Evolutionary conservation across 2,888 invertebrate genomes (phyloP), one percentile per base, ranked within the genome.

Genomic region (Orthosia cruda): DNA sequence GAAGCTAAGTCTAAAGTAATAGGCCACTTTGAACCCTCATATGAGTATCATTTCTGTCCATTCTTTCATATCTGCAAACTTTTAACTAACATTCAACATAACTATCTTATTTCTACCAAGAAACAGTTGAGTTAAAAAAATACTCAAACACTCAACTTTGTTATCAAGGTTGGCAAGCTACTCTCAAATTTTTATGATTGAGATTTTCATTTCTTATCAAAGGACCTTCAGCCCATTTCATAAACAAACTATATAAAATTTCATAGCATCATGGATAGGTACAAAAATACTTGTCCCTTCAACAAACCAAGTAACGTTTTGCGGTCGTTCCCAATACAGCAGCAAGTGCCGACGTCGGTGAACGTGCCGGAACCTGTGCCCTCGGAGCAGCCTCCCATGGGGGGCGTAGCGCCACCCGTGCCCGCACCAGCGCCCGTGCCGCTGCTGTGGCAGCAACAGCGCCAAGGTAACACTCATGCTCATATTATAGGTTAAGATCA

Each of bases 371-470:
- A 85, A 64, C 71, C 83, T 3, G 83, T 78, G 40, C 70, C 75
- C 13, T 74, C 40, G 71, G 84, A 79, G 26, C 89, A 89, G 86
- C 70, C 85, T 73, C 84, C 84, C 68, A 72, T 88, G 83, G 81
- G 52, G 82, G 82, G 77, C 58, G 86, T 86, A 49, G 82, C 90
- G 9, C 91, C 92, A 3, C 91, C 85, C 9, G 91, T 91, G 32
- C 93, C 94, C 2, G 92, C 93, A 0, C 92, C 95, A 0, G 92
- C 93, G n/a, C 94, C 95, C 20, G 93, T 95, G 71, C 95, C 96
- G 0, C 87, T 96, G 66, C 90, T 96, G 80, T 96, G 96, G 96
- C 96, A 95, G 89, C 96, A 96, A 73, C 96, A 95, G 81, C 88
- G 96, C 73, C 96, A 95, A 93, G 96, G 96, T 96, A 84, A 67